Base-by-base conservation (phyloP, 2,797 vertebrate species). In the Discoglossus pictus region DNA sequence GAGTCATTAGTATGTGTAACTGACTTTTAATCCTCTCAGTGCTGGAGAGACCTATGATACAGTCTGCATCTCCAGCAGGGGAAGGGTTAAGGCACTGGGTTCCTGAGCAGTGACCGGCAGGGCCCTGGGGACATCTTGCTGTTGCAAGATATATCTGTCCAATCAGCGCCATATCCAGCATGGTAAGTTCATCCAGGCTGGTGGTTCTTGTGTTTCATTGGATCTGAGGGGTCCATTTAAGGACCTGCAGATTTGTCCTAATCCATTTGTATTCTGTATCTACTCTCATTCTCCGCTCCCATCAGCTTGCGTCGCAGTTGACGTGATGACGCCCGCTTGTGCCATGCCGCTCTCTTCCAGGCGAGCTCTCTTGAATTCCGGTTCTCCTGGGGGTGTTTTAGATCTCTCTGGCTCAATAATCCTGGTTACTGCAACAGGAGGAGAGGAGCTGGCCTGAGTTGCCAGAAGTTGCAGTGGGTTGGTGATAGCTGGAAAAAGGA, bases 391-490 rank as follows among this genome's bases (percentile, higher is more conserved):
- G 21, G 81, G 80, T 27, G 89, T 76, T 0, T 83, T 73, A 0
- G 79, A 58, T n/a, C 82, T 82, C 43, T 93, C 90, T 0, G 74
- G 69, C 58, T 87, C 90, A 6, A 86, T 79, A 9, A 86, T 89
- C 50, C 89, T 85, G 79, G 85, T 92, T 78, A 99, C 90, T 66
- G 94, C 83, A 55, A 96, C 94, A 0, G 96, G 96, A 3, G 94
- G 89, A 40, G 96, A 99, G 0, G 94, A 97, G 76, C 95, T 98
- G 10, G 97, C 97, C 84, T 99, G 97, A 52, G 96, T 89, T 1
- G 97, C 97, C 36, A 99, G 81, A 65, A 99, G 95, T 88, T 99
- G 96, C 78, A 99, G 84, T 55, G 97, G 96, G 63, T 90, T 98
- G 70, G 85, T 92, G 47, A 98, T 85, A 75, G 93, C 96, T 98